Percentiles rank a stretch among this genome's conserved stretches.
Evolutionary conservation across 2,113 vertebrate genomes (phyloP).

Genomic region (Plotosus lineatus): DNA sequence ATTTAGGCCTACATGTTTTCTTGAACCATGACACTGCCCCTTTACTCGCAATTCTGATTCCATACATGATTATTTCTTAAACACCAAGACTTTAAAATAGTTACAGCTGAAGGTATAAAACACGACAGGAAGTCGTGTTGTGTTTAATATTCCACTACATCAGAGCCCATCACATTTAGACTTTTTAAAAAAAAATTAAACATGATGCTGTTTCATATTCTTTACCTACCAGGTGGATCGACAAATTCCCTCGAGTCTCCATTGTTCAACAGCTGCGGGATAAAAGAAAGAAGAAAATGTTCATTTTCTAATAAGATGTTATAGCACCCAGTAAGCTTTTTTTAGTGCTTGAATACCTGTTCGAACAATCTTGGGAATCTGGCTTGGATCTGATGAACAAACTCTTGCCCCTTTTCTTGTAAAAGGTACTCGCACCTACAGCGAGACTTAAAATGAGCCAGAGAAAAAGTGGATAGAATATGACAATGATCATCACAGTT

Average conservation of each 20-base stretch:
- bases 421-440: conserved; percentile 92
- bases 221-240: conserved; percentile 84
- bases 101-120: background rate
- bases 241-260: conserved; percentile 88
- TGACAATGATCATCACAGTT: background rate
- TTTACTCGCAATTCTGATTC: background rate
- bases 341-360: conserved; percentile 73
- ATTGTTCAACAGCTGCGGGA: conserved; percentile 83
- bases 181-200: background rate
- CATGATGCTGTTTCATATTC: background rate
- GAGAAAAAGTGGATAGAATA: background rate
- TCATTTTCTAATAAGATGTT: background rate
- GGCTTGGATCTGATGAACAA: conserved; percentile 91
- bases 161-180: background rate
- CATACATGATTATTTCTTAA: background rate
- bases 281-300: conserved; percentile 27
- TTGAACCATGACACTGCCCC: no score
- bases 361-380: conserved; percentile 94
- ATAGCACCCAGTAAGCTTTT: background rate
- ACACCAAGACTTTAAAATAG: background rate
- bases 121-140: background rate
- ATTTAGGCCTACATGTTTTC: no score
- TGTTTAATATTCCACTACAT: background rate
- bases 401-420: conserved; percentile 88
- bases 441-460: background rate